Conservation (phyloP, 2,888 invertebrate genomes). For the Smittia sp. region DNA sequence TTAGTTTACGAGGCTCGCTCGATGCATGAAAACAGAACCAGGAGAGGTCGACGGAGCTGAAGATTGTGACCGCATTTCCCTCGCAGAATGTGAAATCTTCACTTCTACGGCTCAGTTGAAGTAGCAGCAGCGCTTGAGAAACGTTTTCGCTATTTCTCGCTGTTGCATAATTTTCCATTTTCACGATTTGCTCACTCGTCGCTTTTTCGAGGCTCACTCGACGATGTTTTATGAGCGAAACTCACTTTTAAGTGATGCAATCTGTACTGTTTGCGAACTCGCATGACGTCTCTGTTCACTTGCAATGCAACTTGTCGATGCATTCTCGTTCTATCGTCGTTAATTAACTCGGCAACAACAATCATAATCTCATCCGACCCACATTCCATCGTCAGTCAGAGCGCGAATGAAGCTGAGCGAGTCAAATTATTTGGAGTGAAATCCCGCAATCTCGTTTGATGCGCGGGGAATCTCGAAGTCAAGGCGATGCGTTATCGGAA, state of each 20-base stretch:
- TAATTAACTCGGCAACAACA: neutral
- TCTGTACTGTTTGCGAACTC: neutral
- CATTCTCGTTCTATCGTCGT: neutral
- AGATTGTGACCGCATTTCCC: constrained; percentile 6
- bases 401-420: neutral
- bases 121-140: neutral
- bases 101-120: neutral
- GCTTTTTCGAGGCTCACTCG: neutral
- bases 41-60: neutral
- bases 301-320: constrained; percentile 14
- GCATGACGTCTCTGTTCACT: neutral
- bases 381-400: neutral
- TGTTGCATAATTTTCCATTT: constrained; percentile 8
- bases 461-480: neutral
- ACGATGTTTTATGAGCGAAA: neutral
- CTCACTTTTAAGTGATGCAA: constrained; percentile 6
- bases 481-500: neutral
- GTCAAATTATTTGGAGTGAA: neutral
- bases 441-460: constrained; percentile 9
- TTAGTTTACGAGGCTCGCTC: too few relatives aligned
- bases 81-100: neutral
- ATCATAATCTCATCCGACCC: constrained; percentile 13
- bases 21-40: neutral
- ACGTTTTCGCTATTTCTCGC: too few relatives aligned
- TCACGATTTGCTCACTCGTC: constrained; percentile 1